Evolutionary conservation across 1,140 invertebrate species (phyloP).

Genomic region (Mercenaria mercenaria): DNA sequence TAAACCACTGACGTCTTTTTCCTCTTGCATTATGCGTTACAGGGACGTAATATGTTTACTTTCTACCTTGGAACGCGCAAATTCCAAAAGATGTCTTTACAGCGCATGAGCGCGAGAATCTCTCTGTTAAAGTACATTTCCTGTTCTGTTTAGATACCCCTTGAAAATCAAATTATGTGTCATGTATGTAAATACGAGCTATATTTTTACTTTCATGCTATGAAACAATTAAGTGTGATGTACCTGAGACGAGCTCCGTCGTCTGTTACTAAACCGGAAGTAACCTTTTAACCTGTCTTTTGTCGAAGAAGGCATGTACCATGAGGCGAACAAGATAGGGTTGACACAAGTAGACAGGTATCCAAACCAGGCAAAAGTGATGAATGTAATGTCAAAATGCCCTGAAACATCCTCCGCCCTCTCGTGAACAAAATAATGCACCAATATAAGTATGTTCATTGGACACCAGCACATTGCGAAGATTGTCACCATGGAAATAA

Average conservation of each 20-base stretch:
- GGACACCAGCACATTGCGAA: slow-evolving; percentile 90
- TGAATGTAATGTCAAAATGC: slow-evolving; percentile 90
- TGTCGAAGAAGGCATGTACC: slow-evolving; percentile 89
- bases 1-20: too few species aligned
- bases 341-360: slow-evolving; percentile 90
- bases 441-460: slow-evolving; percentile 90
- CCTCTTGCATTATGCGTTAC: too few species aligned
- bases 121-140: too few species aligned
- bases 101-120: too few species aligned
- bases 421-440: slow-evolving; percentile 89
- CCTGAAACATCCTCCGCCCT: slow-evolving; percentile 91
- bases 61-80: too few species aligned
- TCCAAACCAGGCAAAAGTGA: slow-evolving; percentile 90
- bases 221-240: too few species aligned
- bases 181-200: too few species aligned
- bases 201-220: too few species aligned
- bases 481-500: slow-evolving; percentile 89
- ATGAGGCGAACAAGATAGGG: slow-evolving; percentile 89
- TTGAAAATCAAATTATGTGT: too few species aligned
- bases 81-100: too few species aligned
- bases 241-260: slow-evolving; percentile 68
- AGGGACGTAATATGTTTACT: too few species aligned
- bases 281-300: slow-evolving; percentile 89
- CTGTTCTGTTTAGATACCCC: too few species aligned
- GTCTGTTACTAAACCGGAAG: slow-evolving; percentile 87